phyloP scores from a whole-genome alignment of 2,888 invertebrate species.

The Monopis laevigella region DNA sequence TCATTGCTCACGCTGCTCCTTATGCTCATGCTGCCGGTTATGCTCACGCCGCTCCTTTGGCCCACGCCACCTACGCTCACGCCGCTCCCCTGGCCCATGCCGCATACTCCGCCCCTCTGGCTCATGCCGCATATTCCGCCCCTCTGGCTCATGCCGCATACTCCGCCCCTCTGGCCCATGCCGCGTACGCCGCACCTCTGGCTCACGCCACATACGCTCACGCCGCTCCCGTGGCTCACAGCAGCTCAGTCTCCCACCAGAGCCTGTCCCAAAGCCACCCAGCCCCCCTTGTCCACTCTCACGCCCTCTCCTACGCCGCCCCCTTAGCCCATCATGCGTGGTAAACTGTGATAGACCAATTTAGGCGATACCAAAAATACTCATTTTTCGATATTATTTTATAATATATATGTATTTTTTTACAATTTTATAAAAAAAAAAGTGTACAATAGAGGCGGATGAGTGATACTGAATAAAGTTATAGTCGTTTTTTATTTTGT shows the following conservation, averaged over 20 bases:
- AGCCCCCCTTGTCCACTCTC: conserved; percentile 33
- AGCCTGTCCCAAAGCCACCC: conserved; percentile 52
- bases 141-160: conserved; percentile 11
- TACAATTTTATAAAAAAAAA: conserved; percentile 6
- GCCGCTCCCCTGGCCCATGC: conserved; percentile 20
- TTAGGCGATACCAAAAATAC: conserved; percentile 42
- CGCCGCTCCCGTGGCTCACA: conserved; percentile 19
- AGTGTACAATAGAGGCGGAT: conserved; percentile 51
- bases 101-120: conserved; percentile 24
- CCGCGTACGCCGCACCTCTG: conserved; percentile 13
- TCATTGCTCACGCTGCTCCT: conserved; percentile 19
- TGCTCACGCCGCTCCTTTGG: conserved; percentile 21
- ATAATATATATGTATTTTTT: too few species aligned
- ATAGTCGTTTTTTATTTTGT: too few species aligned
- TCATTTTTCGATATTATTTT: conserved; percentile 19
- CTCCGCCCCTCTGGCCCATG: conserved; percentile 36
- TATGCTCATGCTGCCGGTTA: conserved; percentile 22
- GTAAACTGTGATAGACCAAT: conserved; percentile 52
- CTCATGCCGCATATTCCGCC: conserved; percentile 13
- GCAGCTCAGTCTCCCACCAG: conserved; percentile 39
- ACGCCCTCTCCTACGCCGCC: conserved; percentile 13
- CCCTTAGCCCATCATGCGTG: conserved; percentile 37
- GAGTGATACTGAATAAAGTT: conserved; percentile 57
- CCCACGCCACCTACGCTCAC: conserved; percentile 23
- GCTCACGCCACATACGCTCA: conserved; percentile 22